Conservation (phyloP, 1,140 invertebrate genomes). For the Mizuhopecten yessoensis region DNA sequence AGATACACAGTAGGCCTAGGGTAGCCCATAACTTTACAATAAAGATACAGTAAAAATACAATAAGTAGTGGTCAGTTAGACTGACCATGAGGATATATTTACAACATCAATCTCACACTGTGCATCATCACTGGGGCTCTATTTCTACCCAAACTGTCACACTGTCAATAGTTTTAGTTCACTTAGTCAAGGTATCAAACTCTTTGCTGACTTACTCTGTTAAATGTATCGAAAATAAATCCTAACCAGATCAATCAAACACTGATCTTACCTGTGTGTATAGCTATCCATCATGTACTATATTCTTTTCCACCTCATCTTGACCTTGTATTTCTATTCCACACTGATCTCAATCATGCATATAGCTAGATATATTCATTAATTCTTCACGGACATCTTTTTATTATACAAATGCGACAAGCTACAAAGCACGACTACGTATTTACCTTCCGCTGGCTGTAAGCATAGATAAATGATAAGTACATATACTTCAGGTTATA, state of each 20-base stretch:
- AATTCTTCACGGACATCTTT: neutral
- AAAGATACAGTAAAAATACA: no score
- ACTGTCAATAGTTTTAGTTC: neutral
- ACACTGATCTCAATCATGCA: neutral
- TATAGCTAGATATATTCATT: neutral
- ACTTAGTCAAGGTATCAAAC: neutral
- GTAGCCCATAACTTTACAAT: no score
- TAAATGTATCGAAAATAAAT: neutral
- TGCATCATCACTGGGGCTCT: neutral
- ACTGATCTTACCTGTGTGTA: neutral
- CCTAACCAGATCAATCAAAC: neutral
- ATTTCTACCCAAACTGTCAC: no score
- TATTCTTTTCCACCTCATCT: neutral
- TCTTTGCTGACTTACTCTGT: neutral
- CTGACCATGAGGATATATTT: neutral
- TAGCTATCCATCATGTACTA: no score
- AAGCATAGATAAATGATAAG: slow-evolving; percentile 35
- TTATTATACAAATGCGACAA: neutral
- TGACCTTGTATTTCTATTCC: neutral
- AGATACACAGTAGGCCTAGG: no score
- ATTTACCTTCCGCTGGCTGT: slow-evolving; percentile 30
- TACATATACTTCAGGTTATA: neutral
- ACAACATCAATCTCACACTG: neutral
- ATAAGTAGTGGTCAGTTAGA: neutral
- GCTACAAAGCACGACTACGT: neutral